Evolutionary conservation across 1,140 invertebrate genomes (phyloP).

Genomic region (Scaptomyza montana): DNA sequence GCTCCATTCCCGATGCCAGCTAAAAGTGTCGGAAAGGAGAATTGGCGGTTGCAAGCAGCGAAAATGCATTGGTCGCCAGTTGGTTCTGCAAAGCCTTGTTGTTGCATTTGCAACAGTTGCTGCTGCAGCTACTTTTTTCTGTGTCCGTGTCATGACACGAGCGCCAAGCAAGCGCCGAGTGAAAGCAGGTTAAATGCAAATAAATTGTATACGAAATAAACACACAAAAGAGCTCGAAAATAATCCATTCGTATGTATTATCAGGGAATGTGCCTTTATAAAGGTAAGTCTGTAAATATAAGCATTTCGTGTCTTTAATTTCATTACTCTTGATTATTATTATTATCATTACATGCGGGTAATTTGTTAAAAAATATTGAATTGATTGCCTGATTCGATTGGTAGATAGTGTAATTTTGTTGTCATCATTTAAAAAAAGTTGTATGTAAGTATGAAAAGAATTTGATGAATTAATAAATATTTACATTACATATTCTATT

Average conservation of each 20-base stretch:
- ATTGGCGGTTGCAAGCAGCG: neutral
- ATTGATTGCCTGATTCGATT: neutral
- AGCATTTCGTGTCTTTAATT: constrained; percentile 58
- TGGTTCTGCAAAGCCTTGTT: constrained; percentile 27
- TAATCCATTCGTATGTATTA: neutral
- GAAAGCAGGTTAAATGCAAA: constrained; percentile 82
- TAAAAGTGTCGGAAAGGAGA: neutral
- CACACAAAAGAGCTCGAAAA: neutral
- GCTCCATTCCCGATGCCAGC: constrained; percentile 17
- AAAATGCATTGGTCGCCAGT: constrained; percentile 30
- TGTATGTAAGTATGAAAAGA: neutral
- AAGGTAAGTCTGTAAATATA: constrained; percentile 22
- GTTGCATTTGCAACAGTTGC: constrained; percentile 56
- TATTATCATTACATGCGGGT: constrained; percentile 55
- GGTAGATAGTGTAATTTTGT: constrained; percentile 32
- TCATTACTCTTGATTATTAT: constrained; percentile 75
- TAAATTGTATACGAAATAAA: constrained; percentile 59
- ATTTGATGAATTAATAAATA: neutral
- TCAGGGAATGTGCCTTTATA: constrained; percentile 9
- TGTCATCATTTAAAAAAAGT: neutral
- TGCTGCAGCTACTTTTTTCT: constrained; percentile 28
- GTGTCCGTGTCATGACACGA: constrained; percentile 62
- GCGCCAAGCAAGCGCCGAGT: constrained; percentile 54
- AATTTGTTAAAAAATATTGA: constrained; percentile 37
- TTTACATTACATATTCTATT: too few relatives aligned